Base-by-base conservation (phyloP, 2,888 invertebrate genomes). In the Tipula lateralis region DNA sequence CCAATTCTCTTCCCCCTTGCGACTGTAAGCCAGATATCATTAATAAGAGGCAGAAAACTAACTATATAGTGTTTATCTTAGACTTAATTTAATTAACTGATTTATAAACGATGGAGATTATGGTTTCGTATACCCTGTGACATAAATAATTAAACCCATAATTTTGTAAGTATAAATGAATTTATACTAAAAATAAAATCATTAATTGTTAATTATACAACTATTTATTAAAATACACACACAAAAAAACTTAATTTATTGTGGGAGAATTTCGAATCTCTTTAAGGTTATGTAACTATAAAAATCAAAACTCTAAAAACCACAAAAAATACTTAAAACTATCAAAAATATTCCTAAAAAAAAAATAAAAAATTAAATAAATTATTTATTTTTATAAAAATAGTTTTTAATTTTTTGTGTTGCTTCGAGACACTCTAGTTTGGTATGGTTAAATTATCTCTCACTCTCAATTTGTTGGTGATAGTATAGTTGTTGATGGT, bases 371-470 rank as follows among this genome's bases (percentile, higher is more conserved):
- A 44, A 44, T 4, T 32, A 50, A 66, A 66, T 66, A 66, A 66
- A 24, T 66, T 66, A 66, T 24, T 66, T 66, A 66, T 66, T 66
- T 66, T 66, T 66, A 24, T 66, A 66, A 66, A 66, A 66, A 66
- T 66, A 66, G 66, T 66, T 66, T 24, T 66, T 66, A 66, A 66
- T 66, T 66, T 66, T 66, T 66, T 66, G 66, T n/a, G n/a, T 66
- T 66, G 66, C 24, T 66, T 66, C 66, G 66, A 66, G 66, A 66
- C 66, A 66, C 66, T 24, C n/a, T n/a, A 2, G 66, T 66, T 66
- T 66, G n/a, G n/a, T n/a, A n/a, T n/a, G n/a, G 66, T 66, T 5
- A 66, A 66, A 66, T 9, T 66, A 2, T 24, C 24, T 66, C 24
- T 66, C 44, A 16, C 44, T 44, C 16, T 50, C 16, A 1, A 4